These are phyloP conservation scores for Dynastes grantii DNA, from an alignment of 2,888 invertebrate genomes.

Conservation along the genomic window DNA sequence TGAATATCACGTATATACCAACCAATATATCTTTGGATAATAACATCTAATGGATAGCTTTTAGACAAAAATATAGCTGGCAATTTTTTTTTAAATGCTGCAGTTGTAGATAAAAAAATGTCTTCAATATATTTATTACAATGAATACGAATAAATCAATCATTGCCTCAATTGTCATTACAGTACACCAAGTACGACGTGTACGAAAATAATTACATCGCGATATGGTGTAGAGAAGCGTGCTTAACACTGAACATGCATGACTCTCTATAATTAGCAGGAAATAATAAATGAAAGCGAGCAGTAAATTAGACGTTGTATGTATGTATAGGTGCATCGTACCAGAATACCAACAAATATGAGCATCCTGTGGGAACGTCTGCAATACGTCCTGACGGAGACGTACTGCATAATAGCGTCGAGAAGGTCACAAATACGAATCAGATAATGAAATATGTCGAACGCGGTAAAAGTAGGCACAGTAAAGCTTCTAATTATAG, in stretches of 20 bases:
- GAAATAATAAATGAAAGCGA: conserved; percentile 44
- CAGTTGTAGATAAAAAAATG: no score
- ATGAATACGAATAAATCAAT: no score
- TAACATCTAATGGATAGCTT: no score
- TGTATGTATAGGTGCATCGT: conserved; percentile 21
- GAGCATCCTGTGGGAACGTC: conserved; percentile 44
- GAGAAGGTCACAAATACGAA: conserved; percentile 43
- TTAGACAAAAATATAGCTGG: no score
- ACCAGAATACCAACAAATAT: conserved; percentile 37
- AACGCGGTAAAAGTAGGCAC: conserved; percentile 26
- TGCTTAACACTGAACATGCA: conserved; percentile 39
- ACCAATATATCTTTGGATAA: no score
- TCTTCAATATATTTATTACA: no score
- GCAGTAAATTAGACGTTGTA: conserved; percentile 32
- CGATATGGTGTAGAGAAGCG: conserved; percentile 12
- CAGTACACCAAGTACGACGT: background rate
- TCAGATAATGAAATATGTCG: conserved; percentile 41
- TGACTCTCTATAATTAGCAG: conserved; percentile 40
- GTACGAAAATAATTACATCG: conserved; percentile 21
- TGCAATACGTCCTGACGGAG: conserved; percentile 31
- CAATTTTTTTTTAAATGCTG: no score
- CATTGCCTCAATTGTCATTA: background rate
- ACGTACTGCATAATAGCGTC: conserved; percentile 36
- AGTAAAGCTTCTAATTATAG: conserved; percentile 39
- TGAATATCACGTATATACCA: no score